Evolutionary conservation across 2,888 invertebrate genomes (phyloP), one percentile per base, ranked within the genome.

Genomic region (Lobophora halterata): DNA sequence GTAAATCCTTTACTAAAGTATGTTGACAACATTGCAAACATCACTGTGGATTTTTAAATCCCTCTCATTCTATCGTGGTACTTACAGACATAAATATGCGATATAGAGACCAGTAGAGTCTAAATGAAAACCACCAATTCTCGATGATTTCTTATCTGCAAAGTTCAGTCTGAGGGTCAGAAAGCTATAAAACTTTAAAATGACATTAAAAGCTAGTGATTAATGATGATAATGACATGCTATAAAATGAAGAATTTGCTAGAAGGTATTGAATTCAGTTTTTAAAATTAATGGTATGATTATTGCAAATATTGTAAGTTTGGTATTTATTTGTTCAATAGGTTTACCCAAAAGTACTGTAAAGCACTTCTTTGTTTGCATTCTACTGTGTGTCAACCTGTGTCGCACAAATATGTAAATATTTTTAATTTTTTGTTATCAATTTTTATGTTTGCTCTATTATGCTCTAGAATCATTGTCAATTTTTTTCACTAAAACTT

Each of bases 1-100:
- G 23, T 10, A 31, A 54, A 52, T 46, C 48, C 29, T 29, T n/a
- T n/a, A n/a, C n/a, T n/a, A n/a, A n/a, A 12, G 42, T 12, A 34
- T 31, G 33, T 29, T 33, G 46, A 46, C 49, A 37, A 27, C 32
- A 27, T 45, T 42, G 18, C 18, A 10, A 23, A 16, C 20, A 20
- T 18, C 3, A 5, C 18, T 11, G n/a, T n/a, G n/a, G n/a, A n/a
- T n/a, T n/a, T n/a, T n/a, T n/a, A n/a, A n/a, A n/a, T n/a, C n/a
- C 7, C 13, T 21, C 21, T 30, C 38, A 27, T 35, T 36, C 30
- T 28, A 35, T 21, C 36, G 14, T 29, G n/a, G 16, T 36, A 30
- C 33, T 34, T 20, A 2, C 5, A 14, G 14, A n/a, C 3, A 17
- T 17, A 6, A 41, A 49, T 41, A 25, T 27, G 23, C 31, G 30